A percentile compares a stretch with the other conserved stretches of the same genome.
Conservation (phyloP, 2,888 invertebrate genomes). For the Papilio demoleus region DNA sequence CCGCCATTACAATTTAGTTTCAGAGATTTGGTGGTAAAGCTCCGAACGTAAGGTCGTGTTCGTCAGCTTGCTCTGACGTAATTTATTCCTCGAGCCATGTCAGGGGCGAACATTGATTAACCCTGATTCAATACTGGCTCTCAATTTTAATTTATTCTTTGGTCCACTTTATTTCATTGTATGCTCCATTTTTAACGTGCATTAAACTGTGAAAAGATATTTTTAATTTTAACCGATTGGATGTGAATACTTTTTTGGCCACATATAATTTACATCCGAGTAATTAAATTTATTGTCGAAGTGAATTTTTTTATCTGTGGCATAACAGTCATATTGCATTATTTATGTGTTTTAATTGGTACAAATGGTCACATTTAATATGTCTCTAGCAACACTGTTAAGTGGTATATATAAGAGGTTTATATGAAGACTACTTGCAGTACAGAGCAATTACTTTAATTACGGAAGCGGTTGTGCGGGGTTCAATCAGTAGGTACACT, state of each 20-base stretch:
- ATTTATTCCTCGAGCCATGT: constrained; percentile 47
- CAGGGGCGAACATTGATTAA: constrained; percentile 43
- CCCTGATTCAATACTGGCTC: constrained; percentile 19
- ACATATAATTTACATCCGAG: not conserved
- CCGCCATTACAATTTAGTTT: constrained; percentile 33
- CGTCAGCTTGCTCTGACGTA: constrained; percentile 44
- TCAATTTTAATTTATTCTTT: constrained; percentile 13
- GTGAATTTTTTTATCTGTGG: not conserved
- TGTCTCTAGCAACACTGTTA: constrained; percentile 20
- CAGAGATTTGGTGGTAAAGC: constrained; percentile 5
- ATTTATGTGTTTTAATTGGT: constrained; percentile 21
- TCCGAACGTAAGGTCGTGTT: constrained; percentile 32
- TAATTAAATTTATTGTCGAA: not conserved
- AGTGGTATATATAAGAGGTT: constrained; percentile 10
- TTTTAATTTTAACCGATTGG: too few species aligned
- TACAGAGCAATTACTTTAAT: constrained; percentile 35
- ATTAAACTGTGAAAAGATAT: not conserved
- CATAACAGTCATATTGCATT: not conserved
- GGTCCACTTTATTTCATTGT: not conserved
- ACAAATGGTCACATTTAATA: not conserved
- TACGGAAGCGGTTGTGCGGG: constrained; percentile 30
- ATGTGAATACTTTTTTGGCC: not conserved
- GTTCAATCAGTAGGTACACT: constrained; percentile 36
- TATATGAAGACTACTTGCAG: constrained; percentile 25
- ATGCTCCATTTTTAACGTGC: not conserved